These are phyloP conservation scores for Drosophila littoralis DNA, from an alignment of 1,140 invertebrate species.

Conservation along the genomic window DNA sequence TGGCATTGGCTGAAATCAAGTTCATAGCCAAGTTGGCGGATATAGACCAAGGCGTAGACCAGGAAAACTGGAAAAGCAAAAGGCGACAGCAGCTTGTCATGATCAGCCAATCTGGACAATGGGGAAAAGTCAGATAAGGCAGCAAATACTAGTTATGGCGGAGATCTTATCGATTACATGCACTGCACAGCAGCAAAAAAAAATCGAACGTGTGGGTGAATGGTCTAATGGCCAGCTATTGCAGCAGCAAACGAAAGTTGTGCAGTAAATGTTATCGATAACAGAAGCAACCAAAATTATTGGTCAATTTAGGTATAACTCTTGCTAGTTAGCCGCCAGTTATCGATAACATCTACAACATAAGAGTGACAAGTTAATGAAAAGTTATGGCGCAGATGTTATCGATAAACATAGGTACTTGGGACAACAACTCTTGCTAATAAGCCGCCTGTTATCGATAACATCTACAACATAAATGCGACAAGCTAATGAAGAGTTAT, in stretches of 20 bases:
- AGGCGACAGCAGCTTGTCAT: slow-evolving; percentile 3
- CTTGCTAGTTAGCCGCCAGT: not conserved
- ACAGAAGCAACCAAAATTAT: too few species aligned
- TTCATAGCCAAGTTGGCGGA: slow-evolving; percentile 11
- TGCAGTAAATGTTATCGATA: not conserved
- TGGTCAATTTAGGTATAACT: too few species aligned
- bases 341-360: not conserved
- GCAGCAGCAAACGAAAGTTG: not conserved
- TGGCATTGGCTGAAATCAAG: slow-evolving; percentile 22
- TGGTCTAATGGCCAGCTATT: too few species aligned
- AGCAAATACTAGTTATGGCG: not conserved
- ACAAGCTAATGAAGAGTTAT: not conserved
- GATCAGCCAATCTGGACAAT: slow-evolving; percentile 4
- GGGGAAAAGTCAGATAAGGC: not conserved
- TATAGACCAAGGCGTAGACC: slow-evolving; percentile 7
- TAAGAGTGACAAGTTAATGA: too few species aligned
- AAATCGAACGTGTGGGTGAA: not conserved
- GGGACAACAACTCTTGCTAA: not conserved
- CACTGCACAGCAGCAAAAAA: not conserved
- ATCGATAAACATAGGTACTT: not conserved
- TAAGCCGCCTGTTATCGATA: not conserved
- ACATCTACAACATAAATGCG: not conserved
- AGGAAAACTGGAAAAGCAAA: slow-evolving; percentile 16
- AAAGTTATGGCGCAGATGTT: not conserved
- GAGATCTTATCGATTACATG: slow-evolving; percentile 10